Conservation (phyloP, 2,113 vertebrate genomes). For the Edolisoma coerulescens region DNA sequence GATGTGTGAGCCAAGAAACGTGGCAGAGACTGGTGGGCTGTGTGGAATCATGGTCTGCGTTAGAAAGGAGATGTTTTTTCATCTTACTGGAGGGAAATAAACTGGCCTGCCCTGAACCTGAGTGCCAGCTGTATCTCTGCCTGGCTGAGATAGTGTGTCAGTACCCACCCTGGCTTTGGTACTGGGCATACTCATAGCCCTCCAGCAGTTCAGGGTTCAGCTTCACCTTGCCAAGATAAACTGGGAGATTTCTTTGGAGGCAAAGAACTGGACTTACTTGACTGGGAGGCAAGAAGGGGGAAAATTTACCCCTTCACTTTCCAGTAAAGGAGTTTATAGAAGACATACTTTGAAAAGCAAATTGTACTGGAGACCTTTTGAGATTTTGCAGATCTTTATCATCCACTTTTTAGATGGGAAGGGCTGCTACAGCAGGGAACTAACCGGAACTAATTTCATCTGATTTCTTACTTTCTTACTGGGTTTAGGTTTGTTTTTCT, state of each 20-base stretch:
- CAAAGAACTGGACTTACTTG: not conserved
- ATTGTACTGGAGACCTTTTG: not conserved
- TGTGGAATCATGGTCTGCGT: not conserved
- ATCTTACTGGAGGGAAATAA: not conserved
- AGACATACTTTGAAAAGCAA: not conserved
- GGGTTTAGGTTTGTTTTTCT: not conserved
- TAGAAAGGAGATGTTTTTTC: not conserved
- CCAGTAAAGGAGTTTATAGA: not conserved
- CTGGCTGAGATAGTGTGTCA: not conserved
- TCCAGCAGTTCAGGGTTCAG: not conserved
- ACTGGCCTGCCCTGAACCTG: not conserved
- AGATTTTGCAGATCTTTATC: not conserved
- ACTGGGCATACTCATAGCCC: fast-evolving
- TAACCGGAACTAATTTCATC: not conserved
- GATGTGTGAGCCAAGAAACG: not conserved
- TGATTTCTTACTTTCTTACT: not conserved
- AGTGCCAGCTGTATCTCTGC: not conserved
- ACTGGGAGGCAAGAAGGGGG: not conserved
- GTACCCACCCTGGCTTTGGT: not conserved
- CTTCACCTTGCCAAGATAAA: not conserved
- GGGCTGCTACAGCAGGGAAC: not conserved
- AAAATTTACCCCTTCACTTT: not conserved
- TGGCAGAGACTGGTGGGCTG: not conserved
- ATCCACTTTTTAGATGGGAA: not conserved
- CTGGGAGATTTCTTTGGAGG: not conserved